Evolutionary conservation across 2,797 vertebrate genomes (phyloP), one percentile per base, ranked within the genome.

Genomic region (Neosalanx taihuensis): DNA sequence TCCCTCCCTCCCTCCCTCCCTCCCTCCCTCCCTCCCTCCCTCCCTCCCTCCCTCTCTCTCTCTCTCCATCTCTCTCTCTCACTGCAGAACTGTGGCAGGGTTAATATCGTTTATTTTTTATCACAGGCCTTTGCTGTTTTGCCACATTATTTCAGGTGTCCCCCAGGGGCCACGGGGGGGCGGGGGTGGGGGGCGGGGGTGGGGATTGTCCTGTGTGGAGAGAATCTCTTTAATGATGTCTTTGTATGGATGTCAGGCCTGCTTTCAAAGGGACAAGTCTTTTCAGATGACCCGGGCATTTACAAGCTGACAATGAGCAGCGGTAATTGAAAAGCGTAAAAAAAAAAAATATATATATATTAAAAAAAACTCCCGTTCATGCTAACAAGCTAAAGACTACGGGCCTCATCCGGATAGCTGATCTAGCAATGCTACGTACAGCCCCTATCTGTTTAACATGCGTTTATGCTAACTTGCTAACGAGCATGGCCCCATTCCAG

Each of bases 271-370:
- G 79, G 75, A 82, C 79, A 82, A 79, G 79, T 87, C 82, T 81
- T 89, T 81, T 80, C 83, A 88, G 86, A 88, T 89, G 88, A 92
- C 87, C 87, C 79, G 79, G 82, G 84, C 86, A 73, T 89, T 90
- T 87, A 88, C 81, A 85, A 82, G 76, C 85, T 87, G 83, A 90
- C 84, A 90, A 87, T 88, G 87, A 89, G 86, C 81, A 83, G 84
- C 82, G 88, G 85, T 90, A 90, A 90, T 84, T 90, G 87, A 88
- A 90, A 89, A 86, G 76, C 86, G 86, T 84, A 74, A 71, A 62
- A 72, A 75, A 68, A 75, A 37, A 63, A 56, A 29, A 71, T 17
- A 70, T 59, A 62, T n/a, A n/a, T n/a, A n/a, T 4, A 51, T 20
- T 46, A 23, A 62, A 2, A 31, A 29, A 13, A 29, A 62, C 23